Conservation (phyloP, 2,797 vertebrate genomes). For the Malurus splendens region DNA sequence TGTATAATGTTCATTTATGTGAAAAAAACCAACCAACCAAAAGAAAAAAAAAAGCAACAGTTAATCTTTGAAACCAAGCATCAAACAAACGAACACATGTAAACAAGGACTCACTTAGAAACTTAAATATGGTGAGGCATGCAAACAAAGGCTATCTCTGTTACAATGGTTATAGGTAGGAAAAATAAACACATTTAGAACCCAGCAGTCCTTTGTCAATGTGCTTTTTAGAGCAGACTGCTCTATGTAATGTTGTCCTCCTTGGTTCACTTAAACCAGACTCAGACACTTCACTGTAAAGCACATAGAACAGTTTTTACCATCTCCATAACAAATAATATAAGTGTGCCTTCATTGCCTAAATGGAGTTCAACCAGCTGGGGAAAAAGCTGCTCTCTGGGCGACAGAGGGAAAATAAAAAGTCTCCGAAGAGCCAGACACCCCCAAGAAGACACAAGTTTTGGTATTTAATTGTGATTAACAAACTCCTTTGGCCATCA, state of each 20-base stretch:
- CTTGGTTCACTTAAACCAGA: background rate
- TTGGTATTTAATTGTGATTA: background rate
- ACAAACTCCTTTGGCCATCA: background rate
- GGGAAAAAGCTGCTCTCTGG: background rate
- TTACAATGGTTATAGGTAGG: background rate
- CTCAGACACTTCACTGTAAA: background rate
- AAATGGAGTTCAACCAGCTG: background rate
- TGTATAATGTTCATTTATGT: background rate
- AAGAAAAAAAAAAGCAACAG: background rate
- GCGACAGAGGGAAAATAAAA: background rate
- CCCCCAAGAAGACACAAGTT: background rate
- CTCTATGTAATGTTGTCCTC: background rate
- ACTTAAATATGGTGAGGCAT: background rate
- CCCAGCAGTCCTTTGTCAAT: background rate
- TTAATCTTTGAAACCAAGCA: constrained; percentile 4
- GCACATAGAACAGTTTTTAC: background rate
- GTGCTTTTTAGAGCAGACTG: background rate
- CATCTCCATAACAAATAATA: background rate
- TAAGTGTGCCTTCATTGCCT: background rate
- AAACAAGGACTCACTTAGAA: background rate
- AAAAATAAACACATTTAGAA: background rate
- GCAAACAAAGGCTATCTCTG: background rate
- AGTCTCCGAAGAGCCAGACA: background rate
- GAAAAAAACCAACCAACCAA: background rate
- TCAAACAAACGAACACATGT: background rate